Evolutionary conservation across 2,888 invertebrate species (phyloP).

Genomic region (Odontothrips loti): DNA sequence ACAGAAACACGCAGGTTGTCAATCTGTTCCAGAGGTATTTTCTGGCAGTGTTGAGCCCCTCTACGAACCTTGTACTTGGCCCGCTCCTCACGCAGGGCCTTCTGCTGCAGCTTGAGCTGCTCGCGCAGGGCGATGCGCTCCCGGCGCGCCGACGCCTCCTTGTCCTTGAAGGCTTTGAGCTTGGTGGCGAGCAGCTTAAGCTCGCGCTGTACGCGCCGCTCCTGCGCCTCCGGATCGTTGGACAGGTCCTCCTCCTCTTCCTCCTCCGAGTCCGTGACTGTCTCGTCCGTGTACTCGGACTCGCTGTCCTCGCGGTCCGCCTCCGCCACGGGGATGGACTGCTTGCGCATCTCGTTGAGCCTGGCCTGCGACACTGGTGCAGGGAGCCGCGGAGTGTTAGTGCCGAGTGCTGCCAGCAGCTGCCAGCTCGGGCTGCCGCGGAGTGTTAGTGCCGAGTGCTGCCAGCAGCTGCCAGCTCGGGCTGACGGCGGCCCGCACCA

Average conservation of each 20-base stretch:
- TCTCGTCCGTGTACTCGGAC: constrained; percentile 56
- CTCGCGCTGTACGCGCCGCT: constrained; percentile 60
- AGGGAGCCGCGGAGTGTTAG: neutral
- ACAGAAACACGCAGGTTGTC: neutral
- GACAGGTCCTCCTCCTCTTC: constrained; percentile 60
- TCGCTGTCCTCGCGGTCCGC: constrained; percentile 49
- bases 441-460: neutral
- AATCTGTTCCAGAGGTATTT: no score
- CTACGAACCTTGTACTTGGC: constrained; percentile 66
- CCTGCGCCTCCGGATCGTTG: constrained; percentile 48
- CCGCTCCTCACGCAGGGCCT: constrained; percentile 71
- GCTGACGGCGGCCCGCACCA: no score
- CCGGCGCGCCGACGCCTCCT: constrained; percentile 66
- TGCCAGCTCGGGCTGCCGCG: no score
- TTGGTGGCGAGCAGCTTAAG: constrained; percentile 59
- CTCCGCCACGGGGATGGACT: constrained; percentile 37
- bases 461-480: no score
- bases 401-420: no score
- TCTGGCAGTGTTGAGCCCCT: no score
- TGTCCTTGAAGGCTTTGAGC: constrained; percentile 54
- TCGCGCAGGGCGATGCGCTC: constrained; percentile 74
- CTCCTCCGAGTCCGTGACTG: constrained; percentile 59
- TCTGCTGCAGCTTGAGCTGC: constrained; percentile 76
- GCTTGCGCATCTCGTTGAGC: constrained; percentile 8
- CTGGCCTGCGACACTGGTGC: neutral